These are phyloP conservation scores for Sinella curviseta DNA, from an alignment of 1,140 invertebrate species.

Conservation along the genomic window DNA sequence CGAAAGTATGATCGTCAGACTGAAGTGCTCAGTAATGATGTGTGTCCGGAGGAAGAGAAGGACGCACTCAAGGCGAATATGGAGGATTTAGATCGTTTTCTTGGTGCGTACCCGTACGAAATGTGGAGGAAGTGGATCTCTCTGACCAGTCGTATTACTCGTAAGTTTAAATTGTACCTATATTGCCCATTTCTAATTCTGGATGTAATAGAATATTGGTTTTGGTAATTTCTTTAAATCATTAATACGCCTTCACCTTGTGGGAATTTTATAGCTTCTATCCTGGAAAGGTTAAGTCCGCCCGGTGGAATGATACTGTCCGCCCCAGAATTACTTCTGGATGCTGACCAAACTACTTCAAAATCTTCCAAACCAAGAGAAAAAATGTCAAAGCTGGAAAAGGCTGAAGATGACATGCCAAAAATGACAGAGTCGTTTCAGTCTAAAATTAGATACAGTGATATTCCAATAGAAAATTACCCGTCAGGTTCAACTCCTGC, in stretches of 20 bases:
- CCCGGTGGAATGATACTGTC: constrained; percentile 55
- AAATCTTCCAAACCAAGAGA: constrained; percentile 7
- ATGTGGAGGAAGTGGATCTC: constrained; percentile 82
- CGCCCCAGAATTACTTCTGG: constrained; percentile 45
- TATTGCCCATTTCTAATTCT: neutral
- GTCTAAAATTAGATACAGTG: constrained; percentile 75
- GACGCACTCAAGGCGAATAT: constrained; percentile 70
- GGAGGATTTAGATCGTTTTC: constrained; percentile 72
- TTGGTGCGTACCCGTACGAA: constrained; percentile 91
- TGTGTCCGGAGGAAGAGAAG: constrained; percentile 59
- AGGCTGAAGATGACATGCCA: constrained; percentile 75
- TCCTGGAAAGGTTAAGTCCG: constrained; percentile 62
- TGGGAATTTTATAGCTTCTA: constrained; percentile 55
- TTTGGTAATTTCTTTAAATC: constrained; percentile 12
- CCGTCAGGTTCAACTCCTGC: constrained; percentile 74
- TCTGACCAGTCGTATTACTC: constrained; percentile 73
- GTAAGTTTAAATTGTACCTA: constrained; percentile 53
- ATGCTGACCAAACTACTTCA: constrained; percentile 38
- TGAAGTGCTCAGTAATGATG: constrained; percentile 67
- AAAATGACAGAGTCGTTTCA: constrained; percentile 75
- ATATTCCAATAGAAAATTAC: constrained; percentile 73
- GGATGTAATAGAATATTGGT: constrained; percentile 25
- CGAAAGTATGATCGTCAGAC: constrained; percentile 77
- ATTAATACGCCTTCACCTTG: constrained; percentile 28
- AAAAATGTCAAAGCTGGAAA: constrained; percentile 59